Conservation (phyloP, 1,140 invertebrate genomes). For the Tetraneura akinire region DNA sequence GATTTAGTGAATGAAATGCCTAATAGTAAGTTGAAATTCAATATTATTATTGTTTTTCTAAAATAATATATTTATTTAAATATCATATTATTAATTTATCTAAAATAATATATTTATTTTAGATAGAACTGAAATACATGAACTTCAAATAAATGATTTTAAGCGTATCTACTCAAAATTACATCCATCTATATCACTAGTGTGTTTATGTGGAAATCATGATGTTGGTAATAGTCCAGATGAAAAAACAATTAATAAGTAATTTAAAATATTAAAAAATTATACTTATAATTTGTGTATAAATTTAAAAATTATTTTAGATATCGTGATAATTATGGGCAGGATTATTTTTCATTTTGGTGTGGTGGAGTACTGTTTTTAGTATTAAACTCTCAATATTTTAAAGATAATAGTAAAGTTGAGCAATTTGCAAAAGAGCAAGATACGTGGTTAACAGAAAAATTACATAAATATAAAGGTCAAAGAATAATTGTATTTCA, state of each 20-base stretch:
- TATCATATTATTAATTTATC: neutral
- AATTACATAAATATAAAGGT: constrained; percentile 55
- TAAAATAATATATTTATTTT: neutral
- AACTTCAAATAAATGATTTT: constrained; percentile 60
- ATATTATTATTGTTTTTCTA: neutral
- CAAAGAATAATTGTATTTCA: constrained; percentile 62
- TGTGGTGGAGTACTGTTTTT: constrained; percentile 63
- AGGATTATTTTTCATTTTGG: constrained; percentile 65
- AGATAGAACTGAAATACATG: constrained; percentile 54
- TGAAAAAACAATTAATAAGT: constrained; percentile 57
- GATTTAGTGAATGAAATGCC: constrained; percentile 64
- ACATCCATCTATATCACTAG: constrained; percentile 60
- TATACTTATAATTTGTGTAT: neutral
- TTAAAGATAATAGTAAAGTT: constrained; percentile 57
- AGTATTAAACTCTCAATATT: constrained; percentile 64
- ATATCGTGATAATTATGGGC: constrained; percentile 62
- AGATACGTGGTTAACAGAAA: constrained; percentile 60
- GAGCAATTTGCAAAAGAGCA: constrained; percentile 59
- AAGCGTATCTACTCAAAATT: constrained; percentile 60
- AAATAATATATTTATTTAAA: neutral
- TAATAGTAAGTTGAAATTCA: constrained; percentile 54
- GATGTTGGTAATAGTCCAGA: constrained; percentile 64
- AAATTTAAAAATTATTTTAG: constrained; percentile 50
- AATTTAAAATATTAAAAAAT: constrained; percentile 12
- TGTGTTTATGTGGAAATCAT: constrained; percentile 67